These are phyloP conservation scores for Paradoxurus hermaphroditus DNA, from an alignment of 2,113 vertebrate genomes.

Conservation along the genomic window DNA sequence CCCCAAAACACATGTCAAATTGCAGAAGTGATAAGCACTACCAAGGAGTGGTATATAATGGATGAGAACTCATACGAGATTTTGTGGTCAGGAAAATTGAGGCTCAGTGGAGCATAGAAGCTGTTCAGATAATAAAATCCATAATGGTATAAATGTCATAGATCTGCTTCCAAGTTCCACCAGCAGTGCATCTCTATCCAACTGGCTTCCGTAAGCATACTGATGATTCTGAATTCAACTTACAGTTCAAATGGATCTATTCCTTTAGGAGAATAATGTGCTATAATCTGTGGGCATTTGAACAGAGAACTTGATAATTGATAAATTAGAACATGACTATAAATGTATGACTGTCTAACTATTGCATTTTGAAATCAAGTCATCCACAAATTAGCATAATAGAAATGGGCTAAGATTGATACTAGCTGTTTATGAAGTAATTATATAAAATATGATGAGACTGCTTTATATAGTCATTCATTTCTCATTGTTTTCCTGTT, in stretches of 20 bases:
- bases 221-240: neutral
- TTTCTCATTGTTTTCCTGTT: neutral
- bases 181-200: neutral
- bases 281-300: neutral
- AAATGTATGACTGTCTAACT: neutral
- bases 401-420: neutral
- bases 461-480: neutral
- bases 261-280: neutral
- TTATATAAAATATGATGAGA: neutral
- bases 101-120: neutral
- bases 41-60: accelerated
- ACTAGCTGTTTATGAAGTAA: neutral
- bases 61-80: neutral
- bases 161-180: neutral
- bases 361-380: neutral
- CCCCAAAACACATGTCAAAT: neutral
- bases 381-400: neutral
- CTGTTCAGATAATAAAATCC: neutral
- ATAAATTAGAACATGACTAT: neutral
- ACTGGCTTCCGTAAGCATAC: neutral
- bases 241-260: neutral
- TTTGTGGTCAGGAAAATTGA: neutral
- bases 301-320: neutral
- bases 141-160: neutral
- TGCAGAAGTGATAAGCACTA: neutral